phyloP scores from a whole-genome alignment of 2,888 invertebrate genomes.

The Pseudococcus longispinus region DNA sequence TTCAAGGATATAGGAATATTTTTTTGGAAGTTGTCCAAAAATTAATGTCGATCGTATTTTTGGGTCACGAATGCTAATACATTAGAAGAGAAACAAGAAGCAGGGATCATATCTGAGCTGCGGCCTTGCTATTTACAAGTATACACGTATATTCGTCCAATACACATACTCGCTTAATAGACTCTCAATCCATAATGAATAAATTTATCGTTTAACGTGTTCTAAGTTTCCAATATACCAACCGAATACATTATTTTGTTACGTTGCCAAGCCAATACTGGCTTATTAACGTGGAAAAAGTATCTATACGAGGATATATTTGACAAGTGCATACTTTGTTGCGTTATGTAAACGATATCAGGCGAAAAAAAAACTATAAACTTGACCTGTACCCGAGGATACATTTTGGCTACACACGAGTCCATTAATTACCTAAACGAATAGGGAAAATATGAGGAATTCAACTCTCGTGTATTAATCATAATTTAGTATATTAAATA shows the following conservation, averaged over 20 bases:
- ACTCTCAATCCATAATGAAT: background rate
- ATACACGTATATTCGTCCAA: background rate
- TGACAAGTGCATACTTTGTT: background rate
- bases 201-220: background rate
- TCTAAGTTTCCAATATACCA: background rate
- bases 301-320: background rate
- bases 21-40: background rate
- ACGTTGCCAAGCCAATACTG: background rate
- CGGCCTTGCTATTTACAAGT: background rate
- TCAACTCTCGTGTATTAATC: slow-evolving; percentile 1
- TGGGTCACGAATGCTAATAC: background rate
- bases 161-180: background rate
- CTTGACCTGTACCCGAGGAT: background rate
- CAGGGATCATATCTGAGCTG: background rate
- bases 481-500: background rate
- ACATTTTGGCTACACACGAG: slow-evolving; percentile 1
- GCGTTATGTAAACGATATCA: background rate
- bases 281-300: too few species aligned
- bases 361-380: background rate
- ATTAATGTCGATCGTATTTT: slow-evolving; percentile 1
- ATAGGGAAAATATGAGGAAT: background rate
- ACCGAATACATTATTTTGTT: background rate
- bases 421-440: background rate
- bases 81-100: background rate
- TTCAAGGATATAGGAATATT: background rate